These are phyloP conservation scores for Allolobophora icterica DNA, from an alignment of 2,888 invertebrate species.

Conservation along the genomic window DNA sequence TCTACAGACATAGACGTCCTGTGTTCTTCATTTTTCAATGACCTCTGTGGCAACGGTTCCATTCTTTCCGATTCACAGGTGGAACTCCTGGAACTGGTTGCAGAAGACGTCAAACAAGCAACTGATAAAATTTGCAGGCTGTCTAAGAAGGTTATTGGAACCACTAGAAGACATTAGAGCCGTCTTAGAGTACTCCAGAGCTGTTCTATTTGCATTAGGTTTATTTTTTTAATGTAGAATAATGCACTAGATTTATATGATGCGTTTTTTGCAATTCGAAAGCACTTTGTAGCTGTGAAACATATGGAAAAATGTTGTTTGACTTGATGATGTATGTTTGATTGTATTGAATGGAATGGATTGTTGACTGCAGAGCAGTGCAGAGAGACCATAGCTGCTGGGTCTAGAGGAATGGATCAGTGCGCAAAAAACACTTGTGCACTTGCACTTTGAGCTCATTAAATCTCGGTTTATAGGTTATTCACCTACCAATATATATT, in stretches of 20 bases:
- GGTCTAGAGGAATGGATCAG: no score
- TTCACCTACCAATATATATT: no score
- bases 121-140: background rate
- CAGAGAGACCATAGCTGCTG: background rate
- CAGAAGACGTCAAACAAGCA: slow-evolving; percentile 13
- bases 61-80: slow-evolving; percentile 23
- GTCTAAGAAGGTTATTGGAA: background rate
- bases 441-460: no score
- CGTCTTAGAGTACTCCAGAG: background rate
- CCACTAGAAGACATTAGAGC: background rate
- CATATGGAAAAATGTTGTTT: background rate
- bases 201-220: background rate
- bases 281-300: background rate
- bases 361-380: background rate
- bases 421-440: background rate
- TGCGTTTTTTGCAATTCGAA: background rate
- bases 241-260: background rate
- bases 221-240: background rate
- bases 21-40: background rate
- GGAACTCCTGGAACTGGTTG: slow-evolving; percentile 20
- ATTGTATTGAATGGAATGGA: background rate
- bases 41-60: background rate
- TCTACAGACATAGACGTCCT: slow-evolving; percentile 19
- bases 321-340: background rate
- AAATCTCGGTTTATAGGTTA: no score